phyloP scores from a whole-genome alignment of 2,888 invertebrate genomes.

The Tinea semifulvella region DNA sequence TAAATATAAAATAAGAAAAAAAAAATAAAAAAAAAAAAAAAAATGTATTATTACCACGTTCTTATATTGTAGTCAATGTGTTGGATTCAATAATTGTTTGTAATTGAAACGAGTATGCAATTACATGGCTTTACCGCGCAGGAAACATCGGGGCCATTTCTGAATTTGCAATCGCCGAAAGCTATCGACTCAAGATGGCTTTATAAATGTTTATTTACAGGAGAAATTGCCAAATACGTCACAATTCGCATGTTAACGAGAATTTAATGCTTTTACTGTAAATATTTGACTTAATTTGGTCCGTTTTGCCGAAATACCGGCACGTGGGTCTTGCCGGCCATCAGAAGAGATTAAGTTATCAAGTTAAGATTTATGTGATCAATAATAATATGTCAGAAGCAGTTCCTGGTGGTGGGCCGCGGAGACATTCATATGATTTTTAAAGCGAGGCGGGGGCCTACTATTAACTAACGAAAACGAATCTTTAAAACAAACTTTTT shows the following conservation, averaged over 20 bases:
- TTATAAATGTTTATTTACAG: conserved; percentile 15
- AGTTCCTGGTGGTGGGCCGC: conserved; percentile 15
- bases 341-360: conserved; percentile 43
- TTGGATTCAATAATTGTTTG: conserved; percentile 38
- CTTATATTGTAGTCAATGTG: too few species aligned
- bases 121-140: conserved; percentile 19
- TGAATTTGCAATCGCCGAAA: conserved; percentile 27
- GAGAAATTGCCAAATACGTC: conserved; percentile 22
- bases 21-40: too few species aligned
- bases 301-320: conserved; percentile 20
- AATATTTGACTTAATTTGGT: conserved; percentile 13
- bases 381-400: conserved; percentile 35
- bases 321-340: conserved; percentile 23
- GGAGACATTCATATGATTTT: conserved; percentile 23
- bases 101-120: conserved; percentile 39
- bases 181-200: conserved; percentile 21
- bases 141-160: background rate
- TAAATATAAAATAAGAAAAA: too few species aligned
- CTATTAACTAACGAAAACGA: background rate
- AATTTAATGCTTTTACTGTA: conserved; percentile 21
- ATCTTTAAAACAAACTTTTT: background rate
- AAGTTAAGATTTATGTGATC: conserved; percentile 38
- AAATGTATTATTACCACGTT: too few species aligned
- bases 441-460: background rate
- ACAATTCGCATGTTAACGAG: conserved; percentile 23